phyloP scores from a whole-genome alignment of 2,797 vertebrate genomes.

The Diglossa cyanea region DNA sequence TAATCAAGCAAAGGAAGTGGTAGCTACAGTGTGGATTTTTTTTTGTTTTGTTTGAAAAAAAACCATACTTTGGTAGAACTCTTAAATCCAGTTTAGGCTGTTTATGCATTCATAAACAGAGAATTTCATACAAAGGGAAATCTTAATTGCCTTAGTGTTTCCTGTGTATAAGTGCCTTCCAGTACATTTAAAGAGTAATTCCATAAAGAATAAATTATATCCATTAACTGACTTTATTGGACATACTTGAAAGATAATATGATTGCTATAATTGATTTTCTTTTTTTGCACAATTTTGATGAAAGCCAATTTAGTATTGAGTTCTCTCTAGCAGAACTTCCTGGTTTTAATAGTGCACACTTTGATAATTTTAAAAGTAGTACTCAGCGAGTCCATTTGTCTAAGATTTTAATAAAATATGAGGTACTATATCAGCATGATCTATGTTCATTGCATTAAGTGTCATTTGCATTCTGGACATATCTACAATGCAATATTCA shows the following conservation, averaged over 20 bases:
- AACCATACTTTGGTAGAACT: not conserved
- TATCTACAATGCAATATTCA: not conserved
- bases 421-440: not conserved
- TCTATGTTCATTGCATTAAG: not conserved
- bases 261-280: not conserved
- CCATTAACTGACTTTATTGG: constrained; percentile 17
- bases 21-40: not conserved
- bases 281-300: not conserved
- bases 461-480: not conserved
- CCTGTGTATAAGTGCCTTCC: not conserved
- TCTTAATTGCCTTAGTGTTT: not conserved
- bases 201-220: constrained; percentile 16
- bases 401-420: constrained; percentile 27
- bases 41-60: not conserved
- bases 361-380: constrained; percentile 11
- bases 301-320: not conserved
- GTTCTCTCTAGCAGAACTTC: not conserved
- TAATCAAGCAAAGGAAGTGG: not conserved
- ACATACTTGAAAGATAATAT: constrained; percentile 6
- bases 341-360: not conserved
- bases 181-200: constrained; percentile 7
- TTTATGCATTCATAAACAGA: not conserved
- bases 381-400: not conserved
- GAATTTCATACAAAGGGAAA: not conserved
- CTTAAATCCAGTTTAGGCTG: not conserved